Conservation (phyloP, 1,140 invertebrate species). For the Acyrthosiphon pisum region DNA sequence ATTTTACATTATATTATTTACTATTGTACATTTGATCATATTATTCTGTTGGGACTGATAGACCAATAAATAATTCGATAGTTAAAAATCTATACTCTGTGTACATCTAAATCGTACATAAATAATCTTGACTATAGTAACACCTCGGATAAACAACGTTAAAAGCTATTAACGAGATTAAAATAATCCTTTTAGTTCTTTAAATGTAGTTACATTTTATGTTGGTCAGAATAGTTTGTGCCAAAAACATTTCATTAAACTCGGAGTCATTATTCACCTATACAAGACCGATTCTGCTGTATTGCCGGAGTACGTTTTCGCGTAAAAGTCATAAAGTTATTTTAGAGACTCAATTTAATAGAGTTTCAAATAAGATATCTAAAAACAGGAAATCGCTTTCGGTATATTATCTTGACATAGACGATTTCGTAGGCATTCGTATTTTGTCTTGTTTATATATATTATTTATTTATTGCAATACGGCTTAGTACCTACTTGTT, state of each 20-base stretch:
- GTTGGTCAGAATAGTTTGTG: conserved; percentile 21
- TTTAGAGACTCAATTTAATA: neutral
- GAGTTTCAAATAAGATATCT: neutral
- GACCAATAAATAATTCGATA: neutral
- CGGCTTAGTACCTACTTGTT: neutral
- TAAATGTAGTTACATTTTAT: conserved; percentile 21
- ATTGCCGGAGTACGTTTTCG: neutral
- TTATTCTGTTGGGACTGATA: neutral
- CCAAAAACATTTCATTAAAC: conserved; percentile 47
- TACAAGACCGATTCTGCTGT: neutral
- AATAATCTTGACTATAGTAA: neutral
- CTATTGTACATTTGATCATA: neutral
- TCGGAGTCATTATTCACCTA: neutral
- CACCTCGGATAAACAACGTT: conserved; percentile 11
- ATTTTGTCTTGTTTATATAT: neutral
- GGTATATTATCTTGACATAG: neutral
- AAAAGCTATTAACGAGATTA: conserved; percentile 50
- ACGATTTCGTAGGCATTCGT: neutral
- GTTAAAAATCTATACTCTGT: neutral
- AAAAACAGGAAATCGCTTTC: conserved; percentile 12
- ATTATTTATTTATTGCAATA: neutral
- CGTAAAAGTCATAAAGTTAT: neutral
- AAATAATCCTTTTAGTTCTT: conserved; percentile 48
- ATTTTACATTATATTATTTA: neutral
- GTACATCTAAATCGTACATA: neutral